Base-by-base conservation (phyloP, 2,113 vertebrate species). In the Mustela nigripes region DNA sequence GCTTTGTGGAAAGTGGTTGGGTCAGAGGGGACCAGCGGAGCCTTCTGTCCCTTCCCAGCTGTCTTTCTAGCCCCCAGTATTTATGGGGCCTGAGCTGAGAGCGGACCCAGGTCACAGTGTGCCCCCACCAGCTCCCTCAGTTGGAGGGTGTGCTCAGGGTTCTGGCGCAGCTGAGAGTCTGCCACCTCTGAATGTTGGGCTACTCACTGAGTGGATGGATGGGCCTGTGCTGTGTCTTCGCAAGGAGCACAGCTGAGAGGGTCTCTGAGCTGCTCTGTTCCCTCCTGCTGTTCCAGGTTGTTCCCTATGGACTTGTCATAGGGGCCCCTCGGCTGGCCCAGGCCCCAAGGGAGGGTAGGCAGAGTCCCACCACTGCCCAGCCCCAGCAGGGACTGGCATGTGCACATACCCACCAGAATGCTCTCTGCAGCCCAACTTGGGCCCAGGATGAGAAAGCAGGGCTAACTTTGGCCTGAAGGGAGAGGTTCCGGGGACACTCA, bases 321-420 rank as follows among this genome's bases (percentile, higher is more conserved):
- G 67, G 31, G 56, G 7, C 14, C 56, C n/a, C 36, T 39, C 3
- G 0, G 24, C 73, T 33, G 12, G 15, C 7, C 15, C 1, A 5
- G 42, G 16, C 60, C 50, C 36, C 45, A 4, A 28, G 28, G 19
- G 76, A 24, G 60, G 33, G 2, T 4, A 7, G 65, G 62, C 6
- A 1, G 86, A 65, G 83, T 22, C 19, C 18, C 24, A 15, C 6
- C 39, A 5, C 50, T 22, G 67, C 56, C n/a, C 1, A 3, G 31
- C 39, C 14, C 36, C 28, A 11, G 19, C 3, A 15, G 58, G 6
- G 6, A 1, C 0, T 0, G 45, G 45, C 4, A 0, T 31, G 14
- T 16, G 7, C 4, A 9, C 1, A 4, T 16, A 16, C 76, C 31
- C 4, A 0, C 18, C 33, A 9, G 62, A 26, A 63, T 18, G 48